Base-by-base conservation (phyloP, 1,140 invertebrate genomes). In the Lordiphosa stackelbergi region DNA sequence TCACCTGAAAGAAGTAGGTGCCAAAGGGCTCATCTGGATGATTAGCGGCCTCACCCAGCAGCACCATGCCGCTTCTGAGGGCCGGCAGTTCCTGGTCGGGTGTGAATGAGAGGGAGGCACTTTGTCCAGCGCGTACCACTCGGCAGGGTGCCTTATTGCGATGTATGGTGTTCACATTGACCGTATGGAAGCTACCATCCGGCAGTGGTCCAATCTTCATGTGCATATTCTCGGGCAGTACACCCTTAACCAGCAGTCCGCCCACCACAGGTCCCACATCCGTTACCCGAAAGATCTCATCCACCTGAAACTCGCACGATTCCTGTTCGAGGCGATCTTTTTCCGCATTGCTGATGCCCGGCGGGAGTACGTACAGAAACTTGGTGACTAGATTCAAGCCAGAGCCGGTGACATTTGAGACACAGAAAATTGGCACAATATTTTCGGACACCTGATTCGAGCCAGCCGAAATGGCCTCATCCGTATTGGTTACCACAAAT, bases 331-430 rank as follows among this genome's bases (percentile, higher is more conserved):
- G 85, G 42, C 92, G 90, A 77, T 95, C 93, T 61, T 92, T 90
- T 73, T 95, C 94, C 38, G 91, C 91, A 34, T 89, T 88, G 69
- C 90, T 92, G 48, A 92, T 90, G 35, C 91, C 91, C 6, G 94
- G 93, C 13, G 95, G 93, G 5, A 95, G 74, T 35, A 93, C 88
- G 87, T 94, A 91, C 11, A 96, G 88, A 87, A 96, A 97, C 49
- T 91, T 93, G 53, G 94, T 94, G 2, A 98, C 89, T 28, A 94
- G 89, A 68, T 94, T 91, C 3, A 98, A 88, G 7, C 96, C 96
- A 51, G 92, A 90, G 2, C 98, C 98, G 10, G 93, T 96, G 0
- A 99, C 97, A 87, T 94, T 96, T n/a, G 97, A 98, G n/a, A 98
- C 93, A 46, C 92, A 93, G 87, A 99, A 97, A 66, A 99, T 94